Percentiles rank a stretch among this genome's conserved stretches.
Conservation (phyloP, 2,888 invertebrate species). For the Yponomeuta malinellus region DNA sequence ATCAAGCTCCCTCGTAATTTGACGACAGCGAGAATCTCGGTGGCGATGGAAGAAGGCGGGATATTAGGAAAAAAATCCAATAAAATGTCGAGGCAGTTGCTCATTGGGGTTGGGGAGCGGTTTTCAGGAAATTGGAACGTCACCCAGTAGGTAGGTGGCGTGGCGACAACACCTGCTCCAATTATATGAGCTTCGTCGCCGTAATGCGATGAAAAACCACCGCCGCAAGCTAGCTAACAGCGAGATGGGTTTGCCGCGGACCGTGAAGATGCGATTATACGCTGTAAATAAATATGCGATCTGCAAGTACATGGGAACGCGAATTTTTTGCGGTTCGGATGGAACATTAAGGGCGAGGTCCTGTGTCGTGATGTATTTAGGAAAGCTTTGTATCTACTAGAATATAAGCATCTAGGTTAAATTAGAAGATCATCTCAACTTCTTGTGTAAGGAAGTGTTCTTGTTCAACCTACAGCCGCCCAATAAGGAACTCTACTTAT, state of each 20-base stretch:
- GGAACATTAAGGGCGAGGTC: too few species aligned
- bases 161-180: conserved; percentile 36
- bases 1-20: conserved; percentile 31
- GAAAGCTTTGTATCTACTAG: too few species aligned
- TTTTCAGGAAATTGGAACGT: conserved; percentile 57
- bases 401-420: too few species aligned
- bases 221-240: background rate
- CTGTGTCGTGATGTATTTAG: too few species aligned
- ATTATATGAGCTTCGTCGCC: conserved; percentile 37
- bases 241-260: background rate
- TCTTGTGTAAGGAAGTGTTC: too few species aligned
- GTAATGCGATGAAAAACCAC: conserved; percentile 10
- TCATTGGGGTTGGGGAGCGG: conserved; percentile 25
- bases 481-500: too few species aligned
- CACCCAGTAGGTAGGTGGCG: conserved; percentile 41
- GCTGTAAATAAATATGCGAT: background rate
- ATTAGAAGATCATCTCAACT: too few species aligned
- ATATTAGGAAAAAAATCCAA: conserved; percentile 64
- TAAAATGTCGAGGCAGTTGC: conserved; percentile 35
- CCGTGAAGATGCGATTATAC: conserved; percentile 6
- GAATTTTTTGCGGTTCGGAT: too few species aligned
- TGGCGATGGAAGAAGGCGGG: conserved; percentile 38
- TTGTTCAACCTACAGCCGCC: too few species aligned
- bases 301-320: too few species aligned
- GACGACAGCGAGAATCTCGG: conserved; percentile 35